These are phyloP conservation scores for Dasypogon diadema DNA, from an alignment of 2,888 invertebrate genomes.

Conservation along the genomic window DNA sequence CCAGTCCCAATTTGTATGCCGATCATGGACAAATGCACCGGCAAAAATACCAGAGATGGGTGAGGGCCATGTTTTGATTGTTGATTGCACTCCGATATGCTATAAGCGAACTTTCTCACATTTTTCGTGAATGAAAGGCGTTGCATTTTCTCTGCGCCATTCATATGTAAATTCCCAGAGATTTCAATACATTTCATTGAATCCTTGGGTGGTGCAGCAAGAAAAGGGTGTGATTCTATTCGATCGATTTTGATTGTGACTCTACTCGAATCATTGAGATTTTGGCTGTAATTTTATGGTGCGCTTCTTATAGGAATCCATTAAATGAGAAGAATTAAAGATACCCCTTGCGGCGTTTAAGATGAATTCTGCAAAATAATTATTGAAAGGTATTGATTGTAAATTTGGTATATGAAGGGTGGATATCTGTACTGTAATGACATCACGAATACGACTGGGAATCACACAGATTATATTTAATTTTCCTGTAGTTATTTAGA, in stretches of 20 bases:
- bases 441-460: no score
- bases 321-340: no score
- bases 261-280: no score
- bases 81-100: constrained; percentile 28
- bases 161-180: constrained; percentile 29
- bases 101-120: constrained; percentile 44
- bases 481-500: no score
- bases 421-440: no score
- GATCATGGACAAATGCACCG: constrained; percentile 13
- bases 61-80: constrained; percentile 47
- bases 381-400: no score
- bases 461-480: no score
- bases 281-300: no score
- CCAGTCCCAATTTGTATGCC: constrained; percentile 19
- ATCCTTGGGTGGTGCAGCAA: constrained; percentile 33
- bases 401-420: no score
- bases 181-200: constrained; percentile 19
- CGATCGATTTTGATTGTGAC: constrained; percentile 10
- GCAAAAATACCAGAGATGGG: constrained; percentile 44
- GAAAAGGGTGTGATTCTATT: constrained; percentile 46
- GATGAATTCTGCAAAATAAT: no score
- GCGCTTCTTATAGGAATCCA: no score
- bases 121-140: constrained; percentile 35
- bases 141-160: constrained; percentile 27
- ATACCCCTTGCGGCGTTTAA: no score